Base-by-base conservation (phyloP, 2,888 invertebrate species). In the Drosophila anceps region DNA sequence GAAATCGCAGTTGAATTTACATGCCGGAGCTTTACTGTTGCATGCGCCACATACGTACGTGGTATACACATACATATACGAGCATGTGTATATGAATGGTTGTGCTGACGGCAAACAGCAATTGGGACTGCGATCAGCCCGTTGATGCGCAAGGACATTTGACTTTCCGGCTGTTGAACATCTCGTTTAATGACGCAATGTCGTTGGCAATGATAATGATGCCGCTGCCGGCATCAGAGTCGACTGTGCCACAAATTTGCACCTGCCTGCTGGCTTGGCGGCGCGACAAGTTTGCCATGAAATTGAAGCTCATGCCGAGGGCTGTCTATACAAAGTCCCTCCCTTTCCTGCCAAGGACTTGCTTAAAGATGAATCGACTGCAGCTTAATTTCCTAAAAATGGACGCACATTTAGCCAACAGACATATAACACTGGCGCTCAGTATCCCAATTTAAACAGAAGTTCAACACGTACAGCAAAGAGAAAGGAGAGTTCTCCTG, bases 151-250 rank as follows among this genome's bases (percentile, higher is more conserved):
- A 73, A 81, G 79, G 83, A 79, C 82, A 82, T 75, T 82, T 69
- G 76, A 63, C 74, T 76, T 82, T 82, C 82, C 82, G 82, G 76
- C 81, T 82, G 81, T 82, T 82, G 76, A 76, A 69, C 81, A 82
- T 58, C 74, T 69, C 79, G 73, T 73, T 82, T 79, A 82, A 82
- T 82, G 81, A 79, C 66, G 76, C 76, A 63, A 69, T 73, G 83
- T 60, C 59, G 76, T 48, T 82, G 79, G 68, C 69, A 70, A 73
- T 80, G 77, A 72, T 78, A 77, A 82, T 82, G 81, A 79, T 74
- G 69, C 67, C 61, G 69, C 65, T 67, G 57, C 54, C 58, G 64
- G 50, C 67, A 69, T 24, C 66, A 41, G 29, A 20, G 58, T 13
- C 50, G 60, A 60, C 63, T 46, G 50, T 67, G 69, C 60, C 63